A percentile compares a stretch with the other conserved stretches of the same genome.
Evolutionary conservation across 2,797 vertebrate genomes (phyloP).

Genomic region (Philypnodon macrostomus): DNA sequence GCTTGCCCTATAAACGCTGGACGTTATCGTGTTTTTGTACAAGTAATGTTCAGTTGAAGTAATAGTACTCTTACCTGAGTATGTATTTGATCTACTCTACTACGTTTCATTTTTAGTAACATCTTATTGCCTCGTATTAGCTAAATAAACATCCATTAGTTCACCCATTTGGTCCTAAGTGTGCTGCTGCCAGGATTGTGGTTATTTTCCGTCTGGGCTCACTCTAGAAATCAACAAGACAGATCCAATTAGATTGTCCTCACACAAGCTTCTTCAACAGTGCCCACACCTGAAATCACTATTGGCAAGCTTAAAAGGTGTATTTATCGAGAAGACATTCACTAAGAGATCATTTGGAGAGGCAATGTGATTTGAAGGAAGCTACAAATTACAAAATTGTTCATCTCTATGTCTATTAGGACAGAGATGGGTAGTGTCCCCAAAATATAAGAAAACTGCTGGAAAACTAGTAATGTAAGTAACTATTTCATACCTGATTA

Average conservation of each 20-base stretch:
- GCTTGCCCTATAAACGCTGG: no score
- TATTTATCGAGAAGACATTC: conserved; percentile 41
- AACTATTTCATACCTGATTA: no score
- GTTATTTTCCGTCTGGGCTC: conserved; percentile 16
- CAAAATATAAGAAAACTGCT: no score
- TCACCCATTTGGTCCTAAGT: conserved; percentile 3
- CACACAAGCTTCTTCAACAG: conserved; percentile 43
- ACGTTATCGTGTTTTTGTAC: no score
- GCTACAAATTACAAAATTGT: background rate
- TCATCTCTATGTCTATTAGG: conserved; percentile 46
- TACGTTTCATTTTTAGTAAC: no score
- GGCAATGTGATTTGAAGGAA: conserved; percentile 40
- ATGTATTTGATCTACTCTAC: no score
- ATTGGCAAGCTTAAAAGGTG: conserved; percentile 35
- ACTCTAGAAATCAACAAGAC: conserved; percentile 30
- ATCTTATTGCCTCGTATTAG: conserved; percentile 16
- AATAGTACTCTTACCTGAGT: no score
- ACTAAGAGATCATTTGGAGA: conserved; percentile 31
- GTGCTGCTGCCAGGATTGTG: background rate
- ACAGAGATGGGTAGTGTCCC: no score
- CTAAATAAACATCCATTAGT: background rate
- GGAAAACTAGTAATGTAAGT: no score
- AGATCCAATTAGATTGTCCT: conserved; percentile 54
- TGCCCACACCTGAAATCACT: conserved; percentile 53
- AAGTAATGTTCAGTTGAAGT: no score